phyloP scores from a whole-genome alignment of 2,113 vertebrate species.

The Eubucco bourcierii region DNA sequence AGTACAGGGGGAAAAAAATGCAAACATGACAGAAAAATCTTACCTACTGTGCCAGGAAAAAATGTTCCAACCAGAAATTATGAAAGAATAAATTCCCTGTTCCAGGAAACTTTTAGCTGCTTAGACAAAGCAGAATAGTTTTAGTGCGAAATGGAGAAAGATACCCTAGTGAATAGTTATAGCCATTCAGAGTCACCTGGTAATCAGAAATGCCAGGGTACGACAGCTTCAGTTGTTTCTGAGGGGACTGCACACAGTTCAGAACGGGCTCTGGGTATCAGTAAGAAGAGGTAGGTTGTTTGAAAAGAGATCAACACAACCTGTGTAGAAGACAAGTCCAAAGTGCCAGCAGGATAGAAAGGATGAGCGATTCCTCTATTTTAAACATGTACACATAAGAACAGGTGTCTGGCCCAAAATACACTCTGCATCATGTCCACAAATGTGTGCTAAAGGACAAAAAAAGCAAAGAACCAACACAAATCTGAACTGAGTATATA shows the following conservation, averaged over 20 bases:
- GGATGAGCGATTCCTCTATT: neutral
- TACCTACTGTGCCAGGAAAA: neutral
- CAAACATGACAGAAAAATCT: neutral
- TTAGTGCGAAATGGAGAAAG: neutral
- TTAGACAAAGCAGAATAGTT: neutral
- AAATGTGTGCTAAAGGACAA: neutral
- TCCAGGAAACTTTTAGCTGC: neutral
- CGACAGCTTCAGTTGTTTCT: neutral
- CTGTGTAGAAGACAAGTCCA: neutral
- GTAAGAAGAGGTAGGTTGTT: neutral
- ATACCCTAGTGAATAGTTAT: neutral
- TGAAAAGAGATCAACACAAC: neutral
- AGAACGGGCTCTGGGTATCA: neutral
- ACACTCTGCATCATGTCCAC: neutral
- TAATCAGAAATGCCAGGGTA: neutral
- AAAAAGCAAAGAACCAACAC: neutral
- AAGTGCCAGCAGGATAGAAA: neutral
- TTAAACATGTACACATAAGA: neutral
- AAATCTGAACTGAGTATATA: neutral
- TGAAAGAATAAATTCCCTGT: neutral
- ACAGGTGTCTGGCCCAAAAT: neutral
- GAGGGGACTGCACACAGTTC: neutral
- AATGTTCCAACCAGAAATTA: neutral
- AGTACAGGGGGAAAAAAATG: neutral
- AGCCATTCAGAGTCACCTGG: neutral